Percentiles rank a stretch among this genome's conserved stretches.
Conservation (phyloP, 2,797 vertebrate species). For the Gymnoscopelus braueri region DNA sequence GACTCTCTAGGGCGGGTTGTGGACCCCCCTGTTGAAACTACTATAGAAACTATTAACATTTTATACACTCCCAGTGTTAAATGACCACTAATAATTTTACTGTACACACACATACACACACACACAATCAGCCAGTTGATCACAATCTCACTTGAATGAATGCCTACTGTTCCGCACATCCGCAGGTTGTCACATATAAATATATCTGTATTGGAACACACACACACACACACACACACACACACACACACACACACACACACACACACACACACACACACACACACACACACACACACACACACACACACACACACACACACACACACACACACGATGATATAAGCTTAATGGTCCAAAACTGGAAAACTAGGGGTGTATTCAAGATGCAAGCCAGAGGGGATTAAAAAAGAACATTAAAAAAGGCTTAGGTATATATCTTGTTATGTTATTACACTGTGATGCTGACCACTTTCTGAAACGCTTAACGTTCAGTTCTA, state of each 20-base stretch:
- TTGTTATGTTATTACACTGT: slow-evolving; percentile 26
- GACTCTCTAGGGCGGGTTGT: no score
- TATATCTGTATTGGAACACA: background rate
- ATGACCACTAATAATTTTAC: background rate
- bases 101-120: slow-evolving; percentile 26
- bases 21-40: no score
- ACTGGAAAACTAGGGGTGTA: slow-evolving; percentile 63
- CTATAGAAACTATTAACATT: background rate
- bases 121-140: slow-evolving; percentile 14
- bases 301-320: slow-evolving; percentile 32
- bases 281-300: slow-evolving; percentile 38
- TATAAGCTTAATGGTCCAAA: slow-evolving; percentile 69
- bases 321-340: slow-evolving; percentile 54
- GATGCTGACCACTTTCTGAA: slow-evolving; percentile 54
- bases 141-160: slow-evolving; percentile 50
- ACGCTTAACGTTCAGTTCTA: slow-evolving; percentile 44
- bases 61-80: slow-evolving; percentile 9
- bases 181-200: slow-evolving; percentile 32
- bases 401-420: slow-evolving; percentile 2
- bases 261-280: slow-evolving; percentile 32
- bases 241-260: slow-evolving; percentile 12
- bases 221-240: background rate
- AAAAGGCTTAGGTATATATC: slow-evolving; percentile 46
- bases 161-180: slow-evolving; percentile 48
- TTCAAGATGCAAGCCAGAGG: slow-evolving; percentile 63